A percentile compares a stretch with the other conserved stretches of the same genome.
These are phyloP conservation scores for Aix galericulata DNA, from an alignment of 2,113 vertebrate genomes.

Conservation along the genomic window DNA sequence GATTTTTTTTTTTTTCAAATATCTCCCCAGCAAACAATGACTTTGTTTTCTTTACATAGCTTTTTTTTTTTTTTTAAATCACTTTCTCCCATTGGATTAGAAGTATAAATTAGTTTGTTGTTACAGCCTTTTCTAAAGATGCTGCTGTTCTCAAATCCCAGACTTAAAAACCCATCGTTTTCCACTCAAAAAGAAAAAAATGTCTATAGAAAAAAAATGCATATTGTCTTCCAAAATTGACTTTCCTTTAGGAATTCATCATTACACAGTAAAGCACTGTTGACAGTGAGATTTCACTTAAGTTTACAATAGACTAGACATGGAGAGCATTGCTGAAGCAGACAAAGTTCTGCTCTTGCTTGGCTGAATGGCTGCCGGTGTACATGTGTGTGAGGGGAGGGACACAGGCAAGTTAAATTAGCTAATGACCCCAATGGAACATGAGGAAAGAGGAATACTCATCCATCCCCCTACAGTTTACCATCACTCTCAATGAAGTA, in stretches of 20 bases:
- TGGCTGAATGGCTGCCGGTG: neutral
- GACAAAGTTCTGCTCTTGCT: neutral
- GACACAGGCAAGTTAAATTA: neutral
- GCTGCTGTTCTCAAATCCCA: neutral
- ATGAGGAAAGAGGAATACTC: neutral
- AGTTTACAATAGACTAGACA: neutral
- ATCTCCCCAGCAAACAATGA: neutral
- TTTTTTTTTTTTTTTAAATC: neutral
- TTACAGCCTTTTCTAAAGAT: neutral
- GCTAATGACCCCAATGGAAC: neutral
- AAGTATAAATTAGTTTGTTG: neutral
- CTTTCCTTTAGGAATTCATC: neutral
- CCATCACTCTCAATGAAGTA: neutral
- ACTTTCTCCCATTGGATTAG: neutral
- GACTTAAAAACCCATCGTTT: neutral
- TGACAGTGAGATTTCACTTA: slow-evolving; percentile 1
- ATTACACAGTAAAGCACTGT: neutral
- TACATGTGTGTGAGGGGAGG: neutral
- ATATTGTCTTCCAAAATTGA: neutral
- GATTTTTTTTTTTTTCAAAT: neutral
- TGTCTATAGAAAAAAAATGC: neutral
- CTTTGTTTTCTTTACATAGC: neutral
- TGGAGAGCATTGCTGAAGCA: neutral
- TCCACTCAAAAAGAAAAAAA: neutral
- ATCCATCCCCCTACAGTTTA: neutral